These are phyloP conservation scores for Taeniopygia guttata DNA, from an alignment of 2,797 vertebrate species.

Conservation along the genomic window DNA sequence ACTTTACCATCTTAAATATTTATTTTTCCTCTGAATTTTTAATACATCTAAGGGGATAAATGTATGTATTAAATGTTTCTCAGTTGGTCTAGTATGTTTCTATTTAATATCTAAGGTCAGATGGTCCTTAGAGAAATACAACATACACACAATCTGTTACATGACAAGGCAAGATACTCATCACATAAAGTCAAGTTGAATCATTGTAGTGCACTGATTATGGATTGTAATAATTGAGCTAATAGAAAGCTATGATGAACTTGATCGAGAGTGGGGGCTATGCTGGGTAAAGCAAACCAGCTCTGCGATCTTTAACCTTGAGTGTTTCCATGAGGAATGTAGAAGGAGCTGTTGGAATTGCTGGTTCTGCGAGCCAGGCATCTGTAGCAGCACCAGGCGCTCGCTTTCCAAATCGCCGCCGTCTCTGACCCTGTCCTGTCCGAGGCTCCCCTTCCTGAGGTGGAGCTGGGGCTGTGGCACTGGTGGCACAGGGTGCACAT, in stretches of 20 bases:
- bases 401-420: not conserved
- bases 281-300: not conserved
- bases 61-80: constrained; percentile 79
- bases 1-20: constrained; percentile 82
- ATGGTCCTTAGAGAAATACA: constrained; percentile 81
- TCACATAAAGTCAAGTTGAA: constrained; percentile 75
- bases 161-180: constrained; percentile 78
- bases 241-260: constrained; percentile 43
- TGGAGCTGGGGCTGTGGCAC: not conserved
- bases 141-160: constrained; percentile 80
- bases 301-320: constrained; percentile 28
- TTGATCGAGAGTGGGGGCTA: not conserved
- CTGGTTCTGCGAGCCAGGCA: not conserved
- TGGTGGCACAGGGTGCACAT: not conserved
- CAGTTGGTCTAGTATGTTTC: constrained; percentile 81
- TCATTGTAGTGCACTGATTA: constrained; percentile 67
- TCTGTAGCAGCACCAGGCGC: not conserved
- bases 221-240: constrained; percentile 65
- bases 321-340: not conserved
- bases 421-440: not conserved
- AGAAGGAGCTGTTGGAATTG: not conserved
- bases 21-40: constrained; percentile 83
- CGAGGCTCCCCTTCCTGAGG: accelerated
- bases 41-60: constrained; percentile 76
- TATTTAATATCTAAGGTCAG: constrained; percentile 80